Conservation (phyloP, 2,797 vertebrate genomes). For the Pantherophis vulpinus region DNA sequence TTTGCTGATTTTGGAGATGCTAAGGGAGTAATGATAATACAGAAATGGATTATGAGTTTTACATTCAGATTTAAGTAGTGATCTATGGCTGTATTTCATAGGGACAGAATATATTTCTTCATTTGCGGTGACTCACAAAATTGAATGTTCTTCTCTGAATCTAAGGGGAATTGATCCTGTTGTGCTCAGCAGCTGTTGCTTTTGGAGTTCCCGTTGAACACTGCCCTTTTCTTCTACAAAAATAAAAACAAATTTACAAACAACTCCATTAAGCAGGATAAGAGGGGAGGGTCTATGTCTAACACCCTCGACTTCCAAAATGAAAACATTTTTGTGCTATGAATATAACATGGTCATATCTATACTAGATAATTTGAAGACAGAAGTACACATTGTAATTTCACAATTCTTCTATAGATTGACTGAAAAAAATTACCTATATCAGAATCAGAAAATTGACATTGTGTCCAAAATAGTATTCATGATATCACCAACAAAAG, state of each 20-base stretch:
- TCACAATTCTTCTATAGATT: neutral
- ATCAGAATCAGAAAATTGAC: neutral
- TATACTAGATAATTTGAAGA: neutral
- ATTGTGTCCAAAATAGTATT: neutral
- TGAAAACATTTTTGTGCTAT: neutral
- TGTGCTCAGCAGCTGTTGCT: constrained; percentile 27
- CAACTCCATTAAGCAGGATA: neutral
- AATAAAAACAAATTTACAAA: constrained; percentile 13
- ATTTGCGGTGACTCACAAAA: constrained; percentile 6
- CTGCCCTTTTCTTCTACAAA: constrained; percentile 11
- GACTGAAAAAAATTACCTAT: neutral
- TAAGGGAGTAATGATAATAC: constrained; percentile 11
- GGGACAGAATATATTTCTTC: constrained; percentile 13
- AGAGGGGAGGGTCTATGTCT: neutral
- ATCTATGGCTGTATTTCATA: constrained; percentile 15
- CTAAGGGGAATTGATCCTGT: constrained; percentile 18
- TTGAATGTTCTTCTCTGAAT: constrained; percentile 22
- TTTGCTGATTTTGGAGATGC: constrained; percentile 4
- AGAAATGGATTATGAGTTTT: constrained; percentile 17
- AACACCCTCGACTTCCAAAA: neutral
- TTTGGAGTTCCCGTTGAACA: constrained; percentile 6
- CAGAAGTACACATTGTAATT: neutral
- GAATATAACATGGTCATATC: neutral
- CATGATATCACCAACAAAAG: neutral
- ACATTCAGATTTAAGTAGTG: constrained; percentile 15